These are phyloP conservation scores for Prorops nasuta DNA, from an alignment of 1,140 invertebrate species.

Conservation along the genomic window DNA sequence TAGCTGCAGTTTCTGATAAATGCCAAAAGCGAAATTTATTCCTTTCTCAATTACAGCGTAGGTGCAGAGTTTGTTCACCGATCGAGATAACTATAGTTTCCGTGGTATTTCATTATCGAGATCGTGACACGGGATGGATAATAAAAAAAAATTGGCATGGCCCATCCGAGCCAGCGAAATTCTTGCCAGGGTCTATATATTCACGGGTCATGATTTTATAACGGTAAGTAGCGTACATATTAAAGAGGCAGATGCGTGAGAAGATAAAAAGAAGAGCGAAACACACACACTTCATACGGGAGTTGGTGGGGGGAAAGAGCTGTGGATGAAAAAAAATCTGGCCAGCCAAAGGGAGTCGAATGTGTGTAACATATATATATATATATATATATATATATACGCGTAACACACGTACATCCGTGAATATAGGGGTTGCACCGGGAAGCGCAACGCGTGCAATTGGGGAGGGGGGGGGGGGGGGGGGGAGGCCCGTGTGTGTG, in stretches of 20 bases:
- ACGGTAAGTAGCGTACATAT: slow-evolving; percentile 25
- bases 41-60: slow-evolving; percentile 38
- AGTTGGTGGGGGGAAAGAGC: slow-evolving; percentile 14
- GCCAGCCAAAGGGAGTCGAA: background rate
- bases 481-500: slow-evolving; percentile 6
- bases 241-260: slow-evolving; percentile 2
- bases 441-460: background rate
- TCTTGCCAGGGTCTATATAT: slow-evolving; percentile 24
- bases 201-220: slow-evolving; percentile 25
- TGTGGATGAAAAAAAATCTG: background rate
- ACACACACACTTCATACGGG: no score
- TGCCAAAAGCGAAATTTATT: no score
- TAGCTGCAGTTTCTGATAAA: no score
- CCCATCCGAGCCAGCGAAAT: slow-evolving; percentile 18
- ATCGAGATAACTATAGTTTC: slow-evolving; percentile 32
- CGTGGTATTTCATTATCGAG: slow-evolving; percentile 43
- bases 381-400: no score
- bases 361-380: background rate
- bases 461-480: background rate
- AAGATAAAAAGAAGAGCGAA: slow-evolving; percentile 1
- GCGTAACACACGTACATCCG: no score
- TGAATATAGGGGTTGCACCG: no score
- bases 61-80: slow-evolving; percentile 27
- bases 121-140: slow-evolving; percentile 32
- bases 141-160: slow-evolving; percentile 44